Conservation (phyloP, 1,140 invertebrate species). For the Brachionus asplanchnoidis region DNA sequence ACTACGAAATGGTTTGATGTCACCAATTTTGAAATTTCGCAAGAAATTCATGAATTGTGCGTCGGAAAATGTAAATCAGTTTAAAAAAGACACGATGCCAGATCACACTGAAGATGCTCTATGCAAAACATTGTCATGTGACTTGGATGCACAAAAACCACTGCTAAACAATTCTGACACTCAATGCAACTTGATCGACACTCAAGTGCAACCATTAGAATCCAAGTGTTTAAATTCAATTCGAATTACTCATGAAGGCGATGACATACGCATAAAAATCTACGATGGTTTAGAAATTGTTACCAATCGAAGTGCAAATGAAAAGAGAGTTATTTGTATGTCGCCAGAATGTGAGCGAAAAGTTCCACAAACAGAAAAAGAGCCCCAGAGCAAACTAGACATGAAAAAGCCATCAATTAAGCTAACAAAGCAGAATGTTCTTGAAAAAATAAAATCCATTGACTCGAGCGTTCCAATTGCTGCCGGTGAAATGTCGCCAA, state of each 20-base stretch:
- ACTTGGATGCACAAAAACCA: neutral
- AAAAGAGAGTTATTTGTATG: slow-evolving; percentile 33
- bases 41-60: slow-evolving; percentile 37
- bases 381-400: neutral
- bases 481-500: slow-evolving; percentile 42
- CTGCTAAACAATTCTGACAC: neutral
- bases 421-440: neutral
- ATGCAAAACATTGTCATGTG: neutral
- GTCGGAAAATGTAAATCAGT: neutral
- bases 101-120: neutral
- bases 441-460: neutral
- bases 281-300: slow-evolving; percentile 16
- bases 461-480: neutral
- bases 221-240: neutral
- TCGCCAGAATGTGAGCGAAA: neutral
- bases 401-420: neutral
- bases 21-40: neutral
- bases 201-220: neutral
- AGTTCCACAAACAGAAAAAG: neutral
- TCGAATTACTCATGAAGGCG: slow-evolving; percentile 30
- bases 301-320: slow-evolving; percentile 42
- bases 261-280: slow-evolving; percentile 28
- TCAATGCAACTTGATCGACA: neutral
- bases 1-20: neutral
- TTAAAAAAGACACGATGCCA: neutral